Evolutionary conservation across 30 jellyfish, hydroid and myxozoan species (phyloP), one percentile per base, ranked within the genome.

Genomic region (Aurelia sp.): DNA sequence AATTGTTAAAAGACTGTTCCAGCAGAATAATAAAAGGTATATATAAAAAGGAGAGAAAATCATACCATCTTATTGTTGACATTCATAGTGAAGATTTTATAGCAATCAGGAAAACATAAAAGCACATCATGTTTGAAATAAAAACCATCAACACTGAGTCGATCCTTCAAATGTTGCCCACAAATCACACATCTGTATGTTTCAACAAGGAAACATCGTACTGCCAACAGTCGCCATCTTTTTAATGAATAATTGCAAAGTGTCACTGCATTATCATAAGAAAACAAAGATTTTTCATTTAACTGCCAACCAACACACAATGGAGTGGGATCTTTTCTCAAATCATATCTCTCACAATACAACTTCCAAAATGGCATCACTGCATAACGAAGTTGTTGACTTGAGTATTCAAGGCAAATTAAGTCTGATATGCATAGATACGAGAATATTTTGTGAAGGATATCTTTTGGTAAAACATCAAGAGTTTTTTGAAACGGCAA

Each of bases 251-350:
- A 63, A 17, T 52, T 31, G 64, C 86, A 83, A 50, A 70, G 51
- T 31, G 73, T 55, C 10, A 70, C 74, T 22, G 92, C 92, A 69
- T 72, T 83, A 67, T 83, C 92, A 59, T 68, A 83, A 7, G 92
- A 83, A 38, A 57, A 83, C 18, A 69, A 31, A 11, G 92, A 83
- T 30, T 4, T n/a, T 31, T 58, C 72, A 62, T 83, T 83, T 78
- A 83, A 63, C 11, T 63, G 86, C 92, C 92, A 83, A 17, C 92
- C 92, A 33, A 83, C 92, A 44, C 92, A 83, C 22, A 83, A 57
- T 5, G 92, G 92, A 5, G 86, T 83, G n/a, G 92, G 92, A 40
- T 72, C 86, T 2, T 48, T 63, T 13, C 44, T n/a, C 75, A 83
- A 41, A 48, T 44, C 27, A 17, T 24, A 19, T 40, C 80, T 70